Base-by-base conservation (phyloP, 2,888 invertebrate species). In the Rotaria socialis region DNA sequence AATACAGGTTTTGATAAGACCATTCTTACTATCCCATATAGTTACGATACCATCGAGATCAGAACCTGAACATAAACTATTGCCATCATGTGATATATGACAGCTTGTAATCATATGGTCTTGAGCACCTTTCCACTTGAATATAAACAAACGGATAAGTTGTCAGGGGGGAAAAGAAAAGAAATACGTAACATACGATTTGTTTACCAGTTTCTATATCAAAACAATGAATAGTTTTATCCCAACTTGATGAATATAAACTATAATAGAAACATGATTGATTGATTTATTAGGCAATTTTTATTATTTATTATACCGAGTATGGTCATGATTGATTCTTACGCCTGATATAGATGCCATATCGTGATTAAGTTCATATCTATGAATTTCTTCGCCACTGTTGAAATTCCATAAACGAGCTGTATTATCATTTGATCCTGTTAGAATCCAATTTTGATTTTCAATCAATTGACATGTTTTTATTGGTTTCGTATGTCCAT, bases 51-150 rank as follows among this genome's bases (percentile, higher is more conserved):
- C 88, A 87, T 90, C 90, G 24, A 90, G 88, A 87, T 91, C 91
- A 19, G 90, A 90, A 0, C 89, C 90, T 8, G 90, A 89, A 19
- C 89, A 89, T 22, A 90, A 88, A 75, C 89, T 85, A 58, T 89
- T 89, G 4, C 90, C 90, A 88, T 90, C 89, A 84, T 88, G 88
- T 19, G 90, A 90, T 67, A 90, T 88, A 84, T 89, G 89, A 88
- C 90, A 90, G 86, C 89, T 89, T 14, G 90, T 90, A 27, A 90
- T 89, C 41, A 90, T 89, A 22, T 90, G 90, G 56, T 88, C 88
- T 86, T 90, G 90, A 4, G 86, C 86, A 0, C 89, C 89, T 24
- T 89, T 88, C 90, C 90, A 90, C 90, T 90, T 88, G 22, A 88
- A 88, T 55, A 55, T 86, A 52, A 41, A 60, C 41, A 58, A n/a